A percentile compares a stretch with the other conserved stretches of the same genome.
Evolutionary conservation across 2,797 vertebrate species (phyloP).

Genomic region (Yasuhikotakia modesta): DNA sequence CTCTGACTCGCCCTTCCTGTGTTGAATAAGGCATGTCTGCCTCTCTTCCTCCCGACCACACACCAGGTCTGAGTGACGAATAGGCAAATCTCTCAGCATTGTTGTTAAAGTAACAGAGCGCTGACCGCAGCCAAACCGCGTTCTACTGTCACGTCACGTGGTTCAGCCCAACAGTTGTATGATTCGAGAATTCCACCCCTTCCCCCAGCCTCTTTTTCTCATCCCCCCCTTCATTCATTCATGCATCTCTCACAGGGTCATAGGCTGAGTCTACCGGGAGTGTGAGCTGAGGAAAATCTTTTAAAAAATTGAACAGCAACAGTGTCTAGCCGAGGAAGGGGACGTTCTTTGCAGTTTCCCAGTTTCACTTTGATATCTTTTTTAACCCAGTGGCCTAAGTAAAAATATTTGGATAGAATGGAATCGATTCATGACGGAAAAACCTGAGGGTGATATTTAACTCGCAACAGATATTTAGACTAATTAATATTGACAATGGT

Average conservation of each 20-base stretch:
- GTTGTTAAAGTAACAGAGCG: background rate
- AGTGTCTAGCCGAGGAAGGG: background rate
- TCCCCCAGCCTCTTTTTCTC: slow-evolving; percentile 3
- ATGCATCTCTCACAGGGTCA: slow-evolving; percentile 45
- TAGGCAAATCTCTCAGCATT: slow-evolving; percentile 1
- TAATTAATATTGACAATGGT: slow-evolving; percentile 22
- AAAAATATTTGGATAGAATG: background rate
- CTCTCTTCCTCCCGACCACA: background rate
- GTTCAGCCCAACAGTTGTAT: slow-evolving; percentile 30
- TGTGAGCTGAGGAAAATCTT: slow-evolving; percentile 41
- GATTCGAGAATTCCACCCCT: slow-evolving; percentile 20
- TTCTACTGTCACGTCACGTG: slow-evolving; percentile 27
- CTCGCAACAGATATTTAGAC: slow-evolving; percentile 2
- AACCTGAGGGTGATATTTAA: background rate
- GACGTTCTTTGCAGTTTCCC: background rate
- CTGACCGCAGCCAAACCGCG: background rate
- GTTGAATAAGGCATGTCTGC: background rate
- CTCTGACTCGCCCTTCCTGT: slow-evolving; percentile 5
- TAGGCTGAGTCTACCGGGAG: slow-evolving; percentile 45
- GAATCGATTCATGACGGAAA: background rate
- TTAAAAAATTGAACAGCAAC: slow-evolving; percentile 31
- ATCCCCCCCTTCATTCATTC: slow-evolving; percentile 33
- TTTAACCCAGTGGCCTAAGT: background rate
- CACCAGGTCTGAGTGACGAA: background rate
- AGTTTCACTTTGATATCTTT: background rate